Evolutionary conservation across 2,113 vertebrate species (phyloP), one percentile per base, ranked within the genome.

Genomic region (Gymnarchus niloticus): DNA sequence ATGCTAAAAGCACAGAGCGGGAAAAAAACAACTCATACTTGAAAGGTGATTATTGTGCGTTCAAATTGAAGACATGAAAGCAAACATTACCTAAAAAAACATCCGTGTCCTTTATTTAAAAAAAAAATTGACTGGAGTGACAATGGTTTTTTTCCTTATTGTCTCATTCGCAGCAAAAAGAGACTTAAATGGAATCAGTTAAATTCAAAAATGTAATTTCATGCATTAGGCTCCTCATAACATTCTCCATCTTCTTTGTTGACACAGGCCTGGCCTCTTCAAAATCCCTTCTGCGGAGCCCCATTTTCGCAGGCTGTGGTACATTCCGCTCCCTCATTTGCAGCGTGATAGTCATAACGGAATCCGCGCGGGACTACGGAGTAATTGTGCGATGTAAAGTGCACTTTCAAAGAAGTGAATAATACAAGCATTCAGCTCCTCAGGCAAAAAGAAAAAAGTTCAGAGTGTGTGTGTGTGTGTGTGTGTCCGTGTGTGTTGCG

Each of bases 331-430:
- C 49, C 28, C 80, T 82, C 49, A 33, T 82, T 52, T 56, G 80
- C 51, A 37, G 80, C 28, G 49, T 54, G 49, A 82, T 82, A 82
- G 37, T 49, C 80, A 82, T 54, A 28, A 78, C 21, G 8, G 37
- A 48, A 37, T 81, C 48, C 25, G 28, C 49, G 33, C 49, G 12
- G 80, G 49, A n/a, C 80, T 56, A 49, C 25, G 80, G 28, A 82
- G 80, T 54, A 54, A 54, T 82, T 54, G 80, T 54, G 49, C 25
- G 80, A 46, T 52, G 49, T 54, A 54, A 52, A 81, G 49, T 52
- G 80, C 80, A 81, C 80, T 81, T 49, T 52, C n/a, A 54, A 81
- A 81, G 46, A 52, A 81, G 52, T 52, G 49, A 52, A 81, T 81
- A 81, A 81, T 33, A 82, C 48, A 37, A 56, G 80, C 25, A 33